Evolutionary conservation across 2,888 invertebrate genomes (phyloP).

Genomic region (Axea sp.): DNA sequence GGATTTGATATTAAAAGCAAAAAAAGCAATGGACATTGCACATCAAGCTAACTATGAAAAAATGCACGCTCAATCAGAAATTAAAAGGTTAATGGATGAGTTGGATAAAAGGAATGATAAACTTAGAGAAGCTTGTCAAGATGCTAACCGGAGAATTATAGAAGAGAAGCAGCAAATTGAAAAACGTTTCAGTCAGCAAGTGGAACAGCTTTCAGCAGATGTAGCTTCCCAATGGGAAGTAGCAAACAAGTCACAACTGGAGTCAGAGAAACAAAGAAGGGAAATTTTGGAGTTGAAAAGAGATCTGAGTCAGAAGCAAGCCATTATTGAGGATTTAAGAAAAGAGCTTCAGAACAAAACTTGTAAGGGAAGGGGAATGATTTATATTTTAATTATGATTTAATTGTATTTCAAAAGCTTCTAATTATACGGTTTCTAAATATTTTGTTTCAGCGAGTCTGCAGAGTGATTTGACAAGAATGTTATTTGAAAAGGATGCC

Average conservation of each 20-base stretch:
- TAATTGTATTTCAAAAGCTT: too few species aligned
- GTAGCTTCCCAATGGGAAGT: constrained; percentile 90
- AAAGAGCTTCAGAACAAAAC: constrained; percentile 89
- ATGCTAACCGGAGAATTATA: constrained; percentile 85
- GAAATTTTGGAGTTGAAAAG: constrained; percentile 88
- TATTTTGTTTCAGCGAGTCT: constrained; percentile 82
- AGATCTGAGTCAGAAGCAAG: constrained; percentile 87
- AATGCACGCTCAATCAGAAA: constrained; percentile 87
- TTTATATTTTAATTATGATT: too few species aligned
- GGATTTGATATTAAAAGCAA: constrained; percentile 83
- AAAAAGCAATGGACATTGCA: constrained; percentile 85
- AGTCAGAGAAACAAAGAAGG: constrained; percentile 88
- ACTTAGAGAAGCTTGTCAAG: constrained; percentile 87
- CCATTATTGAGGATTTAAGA: constrained; percentile 88
- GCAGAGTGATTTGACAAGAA: constrained; percentile 88
- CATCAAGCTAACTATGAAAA: constrained; percentile 89
- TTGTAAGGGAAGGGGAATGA: too few species aligned
- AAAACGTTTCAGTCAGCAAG: constrained; percentile 85
- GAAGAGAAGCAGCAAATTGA: constrained; percentile 88
- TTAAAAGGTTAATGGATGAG: constrained; percentile 88
- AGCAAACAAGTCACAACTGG: constrained; percentile 85
- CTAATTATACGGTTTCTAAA: too few species aligned
- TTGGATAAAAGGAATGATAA: constrained; percentile 88
- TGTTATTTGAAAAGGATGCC: constrained; percentile 88
- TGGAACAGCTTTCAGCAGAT: constrained; percentile 89